Percentiles rank a stretch among this genome's conserved stretches.
Evolutionary conservation across 2,113 vertebrate genomes (phyloP).

Genomic region (Pleuronectes platessa): DNA sequence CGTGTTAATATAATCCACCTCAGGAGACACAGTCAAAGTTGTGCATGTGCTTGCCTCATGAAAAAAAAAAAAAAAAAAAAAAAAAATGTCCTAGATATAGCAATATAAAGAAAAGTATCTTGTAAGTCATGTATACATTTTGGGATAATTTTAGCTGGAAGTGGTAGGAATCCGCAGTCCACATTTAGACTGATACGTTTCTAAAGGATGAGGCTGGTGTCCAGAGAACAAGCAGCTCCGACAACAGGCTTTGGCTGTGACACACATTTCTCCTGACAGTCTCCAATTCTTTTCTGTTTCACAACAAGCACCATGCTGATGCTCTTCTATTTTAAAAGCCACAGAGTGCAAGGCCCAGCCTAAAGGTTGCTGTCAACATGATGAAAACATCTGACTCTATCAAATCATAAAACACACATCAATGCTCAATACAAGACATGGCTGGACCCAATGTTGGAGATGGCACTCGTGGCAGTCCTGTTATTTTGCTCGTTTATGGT

Average conservation of each 20-base stretch:
- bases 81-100: too few relatives aligned
- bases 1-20: too few relatives aligned
- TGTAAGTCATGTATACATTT: neutral
- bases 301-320: constrained; percentile 47
- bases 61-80: too few relatives aligned
- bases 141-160: neutral
- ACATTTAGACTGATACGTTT: neutral
- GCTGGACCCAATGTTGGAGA: neutral
- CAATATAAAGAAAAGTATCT: neutral
- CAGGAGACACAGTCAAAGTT: too few relatives aligned
- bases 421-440: neutral
- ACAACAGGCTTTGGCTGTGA: constrained; percentile 32
- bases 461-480: too few relatives aligned
- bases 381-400: constrained; percentile 38
- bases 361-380: constrained; percentile 37
- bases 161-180: neutral
- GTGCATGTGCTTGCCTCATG: too few relatives aligned
- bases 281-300: constrained; percentile 39
- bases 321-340: constrained; percentile 51
- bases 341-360: constrained; percentile 20
- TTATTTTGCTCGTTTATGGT: neutral
- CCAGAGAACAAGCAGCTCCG: constrained; percentile 18
- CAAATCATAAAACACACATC: constrained; percentile 33
- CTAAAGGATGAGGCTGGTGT: constrained; percentile 36
- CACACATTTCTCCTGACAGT: constrained; percentile 34